These are phyloP conservation scores for Agrochola lychnidis DNA, from an alignment of 2,888 invertebrate species.

Conservation along the genomic window DNA sequence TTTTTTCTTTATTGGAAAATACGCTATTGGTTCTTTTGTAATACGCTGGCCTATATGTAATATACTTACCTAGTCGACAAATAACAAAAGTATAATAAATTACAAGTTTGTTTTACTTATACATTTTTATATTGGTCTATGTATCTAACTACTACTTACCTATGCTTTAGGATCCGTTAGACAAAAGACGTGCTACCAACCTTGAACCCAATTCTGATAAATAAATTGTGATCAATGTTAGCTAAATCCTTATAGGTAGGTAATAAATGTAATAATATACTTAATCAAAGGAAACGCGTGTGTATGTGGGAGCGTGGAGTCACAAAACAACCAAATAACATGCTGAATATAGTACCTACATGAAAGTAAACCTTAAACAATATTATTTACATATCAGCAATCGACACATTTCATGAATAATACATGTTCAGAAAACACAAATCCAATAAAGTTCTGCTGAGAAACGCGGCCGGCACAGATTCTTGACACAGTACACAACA, in stretches of 20 bases:
- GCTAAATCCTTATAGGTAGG: background rate
- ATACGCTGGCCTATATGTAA: background rate
- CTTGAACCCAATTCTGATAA: background rate
- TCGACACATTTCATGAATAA: conserved; percentile 47
- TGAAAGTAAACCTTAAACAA: conserved; percentile 18
- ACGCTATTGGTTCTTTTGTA: conserved; percentile 27
- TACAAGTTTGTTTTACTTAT: background rate
- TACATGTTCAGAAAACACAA: conserved; percentile 41
- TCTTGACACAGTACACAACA: conserved; percentile 5
- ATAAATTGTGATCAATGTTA: background rate
- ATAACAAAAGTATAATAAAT: conserved; percentile 5
- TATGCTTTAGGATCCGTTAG: no score
- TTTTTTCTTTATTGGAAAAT: conserved; percentile 40
- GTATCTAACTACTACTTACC: background rate
- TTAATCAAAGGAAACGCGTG: conserved; percentile 5
- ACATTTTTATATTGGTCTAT: background rate
- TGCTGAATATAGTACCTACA: background rate
- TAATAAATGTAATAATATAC: no score
- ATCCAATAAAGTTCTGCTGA: conserved; percentile 41
- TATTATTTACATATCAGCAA: conserved; percentile 50
- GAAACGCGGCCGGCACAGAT: conserved; percentile 8
- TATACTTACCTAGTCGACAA: no score
- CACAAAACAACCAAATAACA: conserved; percentile 5
- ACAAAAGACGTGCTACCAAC: background rate
- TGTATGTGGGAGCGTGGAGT: background rate